A percentile compares a stretch with the other conserved stretches of the same genome.
These are phyloP conservation scores for Phenganax stokvisi DNA, from an alignment of 92 coral and sea anemone genomes.

Conservation along the genomic window DNA sequence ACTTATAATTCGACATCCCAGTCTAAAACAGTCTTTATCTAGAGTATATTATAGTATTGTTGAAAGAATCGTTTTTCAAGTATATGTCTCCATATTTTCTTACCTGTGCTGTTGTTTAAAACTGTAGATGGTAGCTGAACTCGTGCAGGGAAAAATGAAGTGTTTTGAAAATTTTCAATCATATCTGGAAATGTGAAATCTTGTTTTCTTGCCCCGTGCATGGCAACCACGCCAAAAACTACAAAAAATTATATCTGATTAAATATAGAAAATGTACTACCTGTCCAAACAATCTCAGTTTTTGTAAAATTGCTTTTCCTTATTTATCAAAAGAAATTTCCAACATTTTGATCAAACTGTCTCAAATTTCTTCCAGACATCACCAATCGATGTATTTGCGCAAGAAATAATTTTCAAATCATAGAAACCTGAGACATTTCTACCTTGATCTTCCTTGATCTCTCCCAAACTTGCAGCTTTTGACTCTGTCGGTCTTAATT, in stretches of 20 bases:
- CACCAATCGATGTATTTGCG: too few species aligned
- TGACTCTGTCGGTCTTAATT: not conserved
- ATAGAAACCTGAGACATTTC: not conserved
- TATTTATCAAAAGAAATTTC: not conserved
- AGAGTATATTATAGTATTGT: too few species aligned
- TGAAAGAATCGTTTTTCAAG: too few species aligned
- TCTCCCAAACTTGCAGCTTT: constrained; percentile 17
- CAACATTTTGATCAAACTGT: not conserved
- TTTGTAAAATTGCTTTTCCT: not conserved
- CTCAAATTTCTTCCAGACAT: too few species aligned
- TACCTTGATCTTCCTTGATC: constrained; percentile 17
- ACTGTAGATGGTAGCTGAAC: constrained; percentile 12
- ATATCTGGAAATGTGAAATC: constrained; percentile 25
- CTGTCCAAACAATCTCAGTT: too few species aligned
- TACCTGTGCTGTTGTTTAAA: constrained; percentile 1
- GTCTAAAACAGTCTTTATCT: too few species aligned
- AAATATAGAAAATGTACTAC: too few species aligned
- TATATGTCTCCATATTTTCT: not conserved
- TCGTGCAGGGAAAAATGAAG: constrained; percentile 19
- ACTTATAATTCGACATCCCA: too few species aligned
- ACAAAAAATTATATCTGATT: not conserved
- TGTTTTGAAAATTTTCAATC: constrained; percentile 15
- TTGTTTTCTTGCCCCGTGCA: not conserved
- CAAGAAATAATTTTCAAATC: too few species aligned
- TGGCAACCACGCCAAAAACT: constrained; percentile 32